These are phyloP conservation scores for Melitaea athalia DNA, from an alignment of 2,888 invertebrate genomes.

Conservation along the genomic window DNA sequence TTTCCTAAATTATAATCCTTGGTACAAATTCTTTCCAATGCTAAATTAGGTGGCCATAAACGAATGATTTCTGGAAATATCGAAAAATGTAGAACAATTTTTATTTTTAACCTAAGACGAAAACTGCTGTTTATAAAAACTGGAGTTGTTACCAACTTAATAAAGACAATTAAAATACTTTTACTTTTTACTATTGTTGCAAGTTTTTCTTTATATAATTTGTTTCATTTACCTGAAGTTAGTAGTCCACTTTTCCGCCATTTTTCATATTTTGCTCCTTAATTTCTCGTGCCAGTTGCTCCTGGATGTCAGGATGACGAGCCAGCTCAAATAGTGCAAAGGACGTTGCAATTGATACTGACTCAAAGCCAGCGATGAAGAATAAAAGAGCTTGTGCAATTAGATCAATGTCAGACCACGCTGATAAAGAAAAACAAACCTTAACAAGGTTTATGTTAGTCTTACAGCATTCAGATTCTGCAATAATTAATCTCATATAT, in stretches of 20 bases:
- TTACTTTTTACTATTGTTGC: not conserved
- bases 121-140: no score
- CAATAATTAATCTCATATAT: no score
- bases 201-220: not conserved
- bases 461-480: no score
- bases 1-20: conserved; percentile 73
- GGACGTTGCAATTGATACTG: conserved; percentile 67
- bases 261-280: conserved; percentile 66
- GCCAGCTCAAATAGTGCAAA: conserved; percentile 83
- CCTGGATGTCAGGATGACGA: conserved; percentile 81
- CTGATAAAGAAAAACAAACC: conserved; percentile 41
- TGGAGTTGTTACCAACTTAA: no score
- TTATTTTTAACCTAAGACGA: no score
- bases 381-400: conserved; percentile 77
- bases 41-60: conserved; percentile 68
- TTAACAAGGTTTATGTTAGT: no score
- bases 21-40: conserved; percentile 70
- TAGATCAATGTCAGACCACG: conserved; percentile 67
- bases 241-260: conserved; percentile 75
- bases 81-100: conserved; percentile 43
- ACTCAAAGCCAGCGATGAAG: conserved; percentile 82
- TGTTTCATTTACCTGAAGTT: conserved; percentile 66
- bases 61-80: conserved; percentile 51
- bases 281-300: conserved; percentile 79
- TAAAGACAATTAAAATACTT: no score